A percentile compares a stretch with the other conserved stretches of the same genome.
phyloP scores from a whole-genome alignment of 2,113 vertebrate genomes.

The Hiodon alosoides region DNA sequence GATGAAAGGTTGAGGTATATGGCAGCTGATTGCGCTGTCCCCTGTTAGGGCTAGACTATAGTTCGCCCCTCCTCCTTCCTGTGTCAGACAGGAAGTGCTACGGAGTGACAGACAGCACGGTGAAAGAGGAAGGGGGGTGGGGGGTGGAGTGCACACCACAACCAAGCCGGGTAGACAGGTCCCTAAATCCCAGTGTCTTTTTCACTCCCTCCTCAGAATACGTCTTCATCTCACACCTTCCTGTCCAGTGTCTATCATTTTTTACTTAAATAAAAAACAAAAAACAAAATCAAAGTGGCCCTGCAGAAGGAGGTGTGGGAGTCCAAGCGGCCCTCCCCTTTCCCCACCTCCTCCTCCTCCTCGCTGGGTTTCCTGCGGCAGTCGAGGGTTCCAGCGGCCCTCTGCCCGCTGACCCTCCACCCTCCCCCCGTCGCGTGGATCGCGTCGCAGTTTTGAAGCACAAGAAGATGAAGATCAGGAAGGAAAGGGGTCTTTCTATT shows the following conservation, averaged over 20 bases:
- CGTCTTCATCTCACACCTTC: slow-evolving; percentile 5
- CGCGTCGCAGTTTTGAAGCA: slow-evolving; percentile 24
- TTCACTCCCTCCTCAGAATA: slow-evolving; percentile 5
- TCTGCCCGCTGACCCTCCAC: too few species aligned
- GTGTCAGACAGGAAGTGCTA: slow-evolving; percentile 38
- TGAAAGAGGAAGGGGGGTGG: slow-evolving; percentile 35
- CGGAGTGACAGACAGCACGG: slow-evolving; percentile 16
- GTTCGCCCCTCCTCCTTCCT: slow-evolving; percentile 43
- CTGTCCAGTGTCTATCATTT: slow-evolving; percentile 7
- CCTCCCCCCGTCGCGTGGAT: neutral
- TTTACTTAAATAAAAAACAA: neutral
- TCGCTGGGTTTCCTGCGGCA: neutral
- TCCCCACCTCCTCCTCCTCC: slow-evolving; percentile 40
- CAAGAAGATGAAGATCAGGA: slow-evolving; percentile 49
- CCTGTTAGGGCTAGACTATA: slow-evolving; percentile 27
- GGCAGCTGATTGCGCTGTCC: slow-evolving; percentile 31
- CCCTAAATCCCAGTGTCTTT: slow-evolving; percentile 14
- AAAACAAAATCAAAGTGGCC: neutral
- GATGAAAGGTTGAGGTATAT: slow-evolving; percentile 25
- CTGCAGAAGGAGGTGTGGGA: slow-evolving; percentile 5
- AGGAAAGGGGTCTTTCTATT: slow-evolving; percentile 35
- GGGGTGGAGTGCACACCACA: neutral
- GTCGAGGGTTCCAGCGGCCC: neutral
- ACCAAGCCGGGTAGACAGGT: slow-evolving; percentile 20
- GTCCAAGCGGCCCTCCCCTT: neutral